phyloP scores from a whole-genome alignment of 2,113 vertebrate species.

The Leptodactylus fuscus region DNA sequence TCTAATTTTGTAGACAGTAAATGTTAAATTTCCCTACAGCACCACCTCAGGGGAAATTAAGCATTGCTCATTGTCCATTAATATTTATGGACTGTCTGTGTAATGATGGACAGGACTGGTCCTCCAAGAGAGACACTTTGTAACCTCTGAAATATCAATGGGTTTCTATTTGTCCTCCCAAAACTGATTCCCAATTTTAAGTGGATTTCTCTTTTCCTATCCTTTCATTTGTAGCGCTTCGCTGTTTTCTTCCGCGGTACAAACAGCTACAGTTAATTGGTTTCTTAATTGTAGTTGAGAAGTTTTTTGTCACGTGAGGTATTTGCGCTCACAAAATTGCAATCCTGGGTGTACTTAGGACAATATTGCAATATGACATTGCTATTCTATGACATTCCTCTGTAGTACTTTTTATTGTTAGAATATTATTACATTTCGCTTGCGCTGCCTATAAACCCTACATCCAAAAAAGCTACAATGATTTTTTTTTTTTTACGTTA shows the following conservation, averaged over 20 bases:
- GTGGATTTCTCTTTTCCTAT: neutral
- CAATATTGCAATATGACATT: neutral
- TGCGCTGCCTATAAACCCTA: neutral
- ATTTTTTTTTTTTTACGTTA: neutral
- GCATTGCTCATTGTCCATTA: too few species aligned
- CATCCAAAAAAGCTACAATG: neutral
- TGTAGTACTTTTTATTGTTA: neutral
- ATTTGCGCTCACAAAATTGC: neutral
- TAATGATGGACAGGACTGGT: too few species aligned
- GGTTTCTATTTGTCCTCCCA: too few species aligned
- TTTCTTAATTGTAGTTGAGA: conserved; percentile 2
- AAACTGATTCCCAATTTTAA: too few species aligned
- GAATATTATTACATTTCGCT: neutral
- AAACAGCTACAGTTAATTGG: neutral
- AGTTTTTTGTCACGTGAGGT: neutral
- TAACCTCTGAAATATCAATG: too few species aligned
- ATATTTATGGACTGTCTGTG: too few species aligned
- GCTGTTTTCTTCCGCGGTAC: neutral
- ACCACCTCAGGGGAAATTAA: too few species aligned
- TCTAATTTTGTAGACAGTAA: too few species aligned
- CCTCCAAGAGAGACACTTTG: too few species aligned
- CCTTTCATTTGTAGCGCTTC: neutral
- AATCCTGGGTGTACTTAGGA: conserved; percentile 8
- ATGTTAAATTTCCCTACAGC: too few species aligned
- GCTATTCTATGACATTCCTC: neutral